These are phyloP conservation scores for Seira musarum DNA, from an alignment of 2,888 invertebrate genomes.

Conservation along the genomic window DNA sequence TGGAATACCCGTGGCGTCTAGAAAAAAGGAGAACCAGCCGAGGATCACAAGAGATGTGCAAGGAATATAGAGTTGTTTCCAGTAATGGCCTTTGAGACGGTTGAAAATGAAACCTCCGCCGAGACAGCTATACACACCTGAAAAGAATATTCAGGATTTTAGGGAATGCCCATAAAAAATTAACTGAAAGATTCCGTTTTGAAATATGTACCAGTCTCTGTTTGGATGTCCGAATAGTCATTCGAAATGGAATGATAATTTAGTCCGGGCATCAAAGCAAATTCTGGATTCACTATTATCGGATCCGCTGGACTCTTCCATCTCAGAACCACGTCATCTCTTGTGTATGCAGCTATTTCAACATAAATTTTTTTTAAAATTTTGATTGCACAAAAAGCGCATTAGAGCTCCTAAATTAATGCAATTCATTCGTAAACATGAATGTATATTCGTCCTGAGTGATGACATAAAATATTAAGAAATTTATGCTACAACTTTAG, in stretches of 20 bases:
- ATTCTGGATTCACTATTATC: slow-evolving; percentile 38
- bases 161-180: too few species aligned
- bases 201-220: slow-evolving; percentile 47
- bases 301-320: slow-evolving; percentile 46
- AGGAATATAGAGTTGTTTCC: slow-evolving; percentile 47
- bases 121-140: slow-evolving; percentile 41
- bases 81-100: slow-evolving; percentile 42
- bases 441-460: too few species aligned
- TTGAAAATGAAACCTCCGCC: slow-evolving; percentile 43
- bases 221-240: slow-evolving; percentile 25
- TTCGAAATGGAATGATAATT: slow-evolving; percentile 38
- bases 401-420: too few species aligned
- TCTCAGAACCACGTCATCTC: slow-evolving; percentile 42
- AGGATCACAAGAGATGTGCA: slow-evolving; percentile 44
- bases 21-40: slow-evolving; percentile 38
- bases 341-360: slow-evolving; percentile 28
- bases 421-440: too few species aligned
- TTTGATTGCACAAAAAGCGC: too few species aligned
- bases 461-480: too few species aligned
- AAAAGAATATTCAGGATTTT: too few species aligned
- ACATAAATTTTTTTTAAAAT: too few species aligned
- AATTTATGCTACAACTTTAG: too few species aligned
- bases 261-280: slow-evolving; percentile 43
- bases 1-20: slow-evolving; percentile 42
- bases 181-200: too few species aligned